Base-by-base conservation (phyloP, 2,888 invertebrate species). In the Lacanobia oleracea region DNA sequence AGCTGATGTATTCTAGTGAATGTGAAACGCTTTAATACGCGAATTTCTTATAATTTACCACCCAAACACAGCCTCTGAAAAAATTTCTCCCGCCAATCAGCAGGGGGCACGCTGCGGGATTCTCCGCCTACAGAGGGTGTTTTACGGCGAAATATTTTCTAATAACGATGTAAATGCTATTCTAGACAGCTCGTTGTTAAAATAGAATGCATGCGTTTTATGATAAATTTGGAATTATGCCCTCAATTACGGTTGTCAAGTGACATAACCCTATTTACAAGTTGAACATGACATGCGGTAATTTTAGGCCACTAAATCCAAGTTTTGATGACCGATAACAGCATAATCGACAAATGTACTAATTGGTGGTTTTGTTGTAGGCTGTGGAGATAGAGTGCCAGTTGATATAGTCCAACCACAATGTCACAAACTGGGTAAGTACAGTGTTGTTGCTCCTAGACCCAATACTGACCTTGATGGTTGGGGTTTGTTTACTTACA, bases 201-300 rank as follows among this genome's bases (percentile, higher is more conserved):
- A 84, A 81, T 83, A 71, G 83, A 85, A 79, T 81, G 77, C 82
- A 75, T 83, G 68, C 77, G 83, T 77, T 86, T 84, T 79, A 75
- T 21, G 87, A 88, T 89, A 89, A 87, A 88, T 88, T 89, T 85
- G 86, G 85, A 87, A 91, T 91, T 92, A 88, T 90, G 91, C 86
- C 90, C 90, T 91, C 88, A 92, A 94, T 91, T 89, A 88, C 87
- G 91, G 92, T 94, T 92, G 94, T 93, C 95, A 94, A 95, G 91
- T 94, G 94, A 96, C 96, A 96, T 96, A 96, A 96, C 96, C 96
- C 96, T 95, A 95, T 95, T 95, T 94, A 91, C 91, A 90, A 91
- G 89, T 93, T 89, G 91, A 91, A 92, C 92, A 93, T 95, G 96
- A 95, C 95, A 95, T 96, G 96, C 94, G 96, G 95, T 95, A 93